Conservation (phyloP, 1,140 invertebrate genomes). For the Scaptomyza pallida region DNA sequence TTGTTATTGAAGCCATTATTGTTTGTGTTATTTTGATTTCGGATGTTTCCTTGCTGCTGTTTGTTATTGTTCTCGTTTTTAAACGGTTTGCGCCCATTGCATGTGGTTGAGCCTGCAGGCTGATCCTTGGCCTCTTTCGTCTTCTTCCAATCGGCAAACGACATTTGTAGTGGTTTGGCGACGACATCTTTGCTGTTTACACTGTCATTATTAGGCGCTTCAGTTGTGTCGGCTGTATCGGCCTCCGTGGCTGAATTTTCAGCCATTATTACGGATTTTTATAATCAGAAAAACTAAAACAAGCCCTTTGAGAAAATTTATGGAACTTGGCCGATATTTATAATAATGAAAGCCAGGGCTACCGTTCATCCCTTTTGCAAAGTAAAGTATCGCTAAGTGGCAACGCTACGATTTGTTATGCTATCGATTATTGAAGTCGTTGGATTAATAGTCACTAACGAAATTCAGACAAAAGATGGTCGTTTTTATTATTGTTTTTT, state of each 20-base stretch:
- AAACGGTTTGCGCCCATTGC: conserved; percentile 40
- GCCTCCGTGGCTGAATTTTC: conserved; percentile 25
- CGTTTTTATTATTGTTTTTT: too few species aligned
- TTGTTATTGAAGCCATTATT: conserved; percentile 14
- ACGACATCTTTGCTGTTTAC: conserved; percentile 13
- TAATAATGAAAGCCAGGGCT: conserved; percentile 4
- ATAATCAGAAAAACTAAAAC: conserved; percentile 3
- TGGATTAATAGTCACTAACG: neutral
- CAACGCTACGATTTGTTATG: neutral
- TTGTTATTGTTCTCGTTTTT: conserved; percentile 23
- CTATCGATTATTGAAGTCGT: conserved; percentile 7
- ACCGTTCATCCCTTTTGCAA: neutral
- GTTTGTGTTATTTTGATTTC: conserved; percentile 12
- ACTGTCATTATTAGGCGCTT: neutral
- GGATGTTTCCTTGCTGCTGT: conserved; percentile 22
- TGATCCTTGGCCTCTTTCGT: conserved; percentile 49
- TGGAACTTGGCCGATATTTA: conserved; percentile 27
- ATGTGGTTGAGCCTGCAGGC: conserved; percentile 1
- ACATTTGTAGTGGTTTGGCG: conserved; percentile 54
- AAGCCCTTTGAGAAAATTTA: conserved; percentile 23
- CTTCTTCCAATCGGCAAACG: conserved; percentile 75
- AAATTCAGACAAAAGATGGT: neutral
- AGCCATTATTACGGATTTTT: conserved; percentile 26
- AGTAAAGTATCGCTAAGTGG: neutral
- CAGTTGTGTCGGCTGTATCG: neutral